Percentiles rank a stretch among this genome's conserved stretches.
Conservation (phyloP, 2,113 vertebrate species). For the Falco punctatus region DNA sequence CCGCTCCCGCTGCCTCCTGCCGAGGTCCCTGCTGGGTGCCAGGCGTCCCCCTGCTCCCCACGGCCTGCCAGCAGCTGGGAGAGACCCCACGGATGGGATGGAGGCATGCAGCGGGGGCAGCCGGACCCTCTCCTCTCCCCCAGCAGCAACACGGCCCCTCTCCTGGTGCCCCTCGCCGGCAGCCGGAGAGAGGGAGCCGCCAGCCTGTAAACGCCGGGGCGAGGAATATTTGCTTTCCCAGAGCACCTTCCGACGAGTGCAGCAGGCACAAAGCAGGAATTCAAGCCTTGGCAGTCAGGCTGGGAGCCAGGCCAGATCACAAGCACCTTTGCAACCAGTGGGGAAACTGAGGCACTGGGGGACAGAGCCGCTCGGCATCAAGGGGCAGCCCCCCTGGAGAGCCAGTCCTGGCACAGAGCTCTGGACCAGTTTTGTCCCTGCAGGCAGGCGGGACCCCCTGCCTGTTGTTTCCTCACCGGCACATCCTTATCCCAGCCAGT, state of each 20-base stretch:
- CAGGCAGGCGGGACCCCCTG: neutral
- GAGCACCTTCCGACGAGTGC: constrained; percentile 24
- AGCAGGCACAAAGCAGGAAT: constrained; percentile 60
- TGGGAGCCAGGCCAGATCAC: constrained; percentile 41
- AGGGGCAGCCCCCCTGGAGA: accelerated
- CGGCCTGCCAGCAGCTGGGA: too few species aligned
- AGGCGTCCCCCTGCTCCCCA: neutral
- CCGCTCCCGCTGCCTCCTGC: neutral
- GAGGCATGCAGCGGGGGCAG: too few species aligned
- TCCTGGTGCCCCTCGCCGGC: constrained; percentile 31
- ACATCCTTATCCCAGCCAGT: neutral
- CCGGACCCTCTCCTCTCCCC: neutral
- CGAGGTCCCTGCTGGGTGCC: accelerated
- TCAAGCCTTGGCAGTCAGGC: neutral
- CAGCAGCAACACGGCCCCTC: neutral
- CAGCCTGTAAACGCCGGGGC: neutral
- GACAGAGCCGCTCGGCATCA: accelerated
- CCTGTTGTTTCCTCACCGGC: accelerated
- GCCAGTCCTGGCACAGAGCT: neutral
- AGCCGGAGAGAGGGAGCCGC: neutral
- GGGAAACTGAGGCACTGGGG: constrained; percentile 56
- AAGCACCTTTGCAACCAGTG: accelerated
- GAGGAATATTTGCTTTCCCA: constrained; percentile 64
- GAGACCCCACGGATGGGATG: neutral
- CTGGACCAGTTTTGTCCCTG: neutral